Base-by-base conservation (phyloP, 2,888 invertebrate species). In the Athalia circularis region DNA sequence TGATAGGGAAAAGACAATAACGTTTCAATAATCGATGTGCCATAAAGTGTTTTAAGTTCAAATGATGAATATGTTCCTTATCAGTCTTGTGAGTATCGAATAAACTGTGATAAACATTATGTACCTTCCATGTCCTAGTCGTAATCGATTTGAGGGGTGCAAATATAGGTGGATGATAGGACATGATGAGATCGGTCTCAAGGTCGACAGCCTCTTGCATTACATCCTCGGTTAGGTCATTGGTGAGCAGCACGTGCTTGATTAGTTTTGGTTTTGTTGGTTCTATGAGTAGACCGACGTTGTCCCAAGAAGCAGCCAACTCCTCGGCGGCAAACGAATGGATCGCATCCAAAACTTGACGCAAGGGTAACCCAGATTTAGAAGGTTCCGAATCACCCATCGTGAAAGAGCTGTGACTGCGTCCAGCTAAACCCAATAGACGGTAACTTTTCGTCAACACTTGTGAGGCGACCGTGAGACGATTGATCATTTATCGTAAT, bases 131-230 rank as follows among this genome's bases (percentile, higher is more conserved):
- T 9, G 89, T 89, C 15, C 85, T 84, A 77, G 89, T 91, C 2
- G 95, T 94, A 59, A 99, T 92, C 57, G 94, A 93, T 87, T 97
- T 98, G 77, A 99, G 85, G 5, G 97, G 94, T 11, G 93, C 92
- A 90, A 99, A 99, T 88, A 99, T 96, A 15, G 97, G 97, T n/a
- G 99, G 99, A 92, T 99, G 99, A 90, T 99, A 99, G 0, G 97
- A 95, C 78, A 99, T 92, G 78, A 99, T 97, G 90, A 98, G 91
- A 88, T 97, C 94, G 75, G 93, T 93, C 13, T 93, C 92, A 75
- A 92, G 89, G 1, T 91, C 89, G 4, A 96, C 87, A 0, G 98
- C 97, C 91, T 98, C 98, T 43, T 94, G 89, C 86, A 97, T 93
- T 0, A 98, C 98, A 81, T 93, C 93, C 90, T 97, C 96, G 0